Evolutionary conservation across 2,113 vertebrate species (phyloP), one percentile per base, ranked within the genome.

Genomic region (Gymnobelideus leadbeateri): DNA sequence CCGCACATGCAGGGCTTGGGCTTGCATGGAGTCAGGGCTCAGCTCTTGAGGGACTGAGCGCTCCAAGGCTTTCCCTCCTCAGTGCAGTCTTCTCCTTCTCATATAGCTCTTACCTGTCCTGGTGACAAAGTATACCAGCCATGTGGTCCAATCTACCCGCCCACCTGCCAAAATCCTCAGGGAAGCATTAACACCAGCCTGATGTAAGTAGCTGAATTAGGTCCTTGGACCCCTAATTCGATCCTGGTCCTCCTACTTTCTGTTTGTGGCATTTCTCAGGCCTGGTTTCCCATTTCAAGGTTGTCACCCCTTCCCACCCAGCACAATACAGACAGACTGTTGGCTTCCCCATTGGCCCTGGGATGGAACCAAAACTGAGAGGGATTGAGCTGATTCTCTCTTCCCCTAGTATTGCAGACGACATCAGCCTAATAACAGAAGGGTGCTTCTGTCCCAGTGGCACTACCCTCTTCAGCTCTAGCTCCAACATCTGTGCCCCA

Each of bases 361-460:
- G 46, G 46, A 26, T 7, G 31, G 23, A 31, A 0, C 11, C 0
- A 43, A 53, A 24, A 0, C 6, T 31, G 37, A 3, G 1, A n/a
- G 23, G 50, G 5, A 16, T 77, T 19, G 61, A 9, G 19, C 31
- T 37, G 57, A 37, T 43, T 94, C 55, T 24, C 16, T 96, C 47
- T 52, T 49, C 31, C 92, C 89, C 3, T 89, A 99, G 99, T 54
- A 3, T 7, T 23, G 1, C 98, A 1, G 52, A 92, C 0, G 77
- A 23, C 6, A 96, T 96, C 51, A 97, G 94, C 25, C 57, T 51
- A 23, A 3, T 98, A 52, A 97, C 96, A 0, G 99, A 99, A 98
- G 99, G 99, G 11, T 99, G 99, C 96, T 99, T 99, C 98, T 99
- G 99, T 95, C 98, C 98, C 0, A 4, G 94, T 0, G 98, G 97